Evolutionary conservation across 2,888 invertebrate species (phyloP), one percentile per base, ranked within the genome.

Genomic region (Stenodera caucasica): DNA sequence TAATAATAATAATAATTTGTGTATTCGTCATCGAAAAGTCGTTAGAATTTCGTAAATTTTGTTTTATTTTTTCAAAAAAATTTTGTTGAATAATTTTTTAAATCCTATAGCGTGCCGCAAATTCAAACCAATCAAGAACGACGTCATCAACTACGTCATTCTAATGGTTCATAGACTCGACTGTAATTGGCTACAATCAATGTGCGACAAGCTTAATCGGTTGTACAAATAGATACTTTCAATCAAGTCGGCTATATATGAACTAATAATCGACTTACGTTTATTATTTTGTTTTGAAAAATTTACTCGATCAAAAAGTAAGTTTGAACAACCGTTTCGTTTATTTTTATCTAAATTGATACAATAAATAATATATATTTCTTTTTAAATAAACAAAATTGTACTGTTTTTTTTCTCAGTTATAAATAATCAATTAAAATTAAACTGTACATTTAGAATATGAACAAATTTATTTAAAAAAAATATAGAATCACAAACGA

Each of bases 31-130:
- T 64, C 69, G 70, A 69, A 71, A 73, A 70, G 70, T 72, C 66
- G 69, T 74, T 72, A 73, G 73, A 74, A 72, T 75, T 69, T 72
- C 65, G 70, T 71, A 66, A 63, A 63, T 58, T 67, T 68, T 63
- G 65, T 70, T 62, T 60, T 63, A 67, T 66, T 62, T 58, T 67
- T 64, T 18, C 11, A 21, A 3, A 11, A 40, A 40, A 37, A 6
- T n/a, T n/a, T n/a, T n/a, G n/a, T n/a, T n/a, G n/a, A n/a, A n/a
- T n/a, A n/a, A n/a, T n/a, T n/a, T n/a, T n/a, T n/a, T n/a, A 37
- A 15, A 40, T 21, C 5, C 8, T 15, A 11, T 40, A 18, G 40
- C 21, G 40, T 40, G 40, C 40, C 40, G 40, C 40, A 40, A 40
- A 18, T 40, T 40, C 18, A 9, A 40, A 40, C 18, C 40, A 21